Conservation (phyloP, 2,888 invertebrate species). For the Machimus rusticus region DNA sequence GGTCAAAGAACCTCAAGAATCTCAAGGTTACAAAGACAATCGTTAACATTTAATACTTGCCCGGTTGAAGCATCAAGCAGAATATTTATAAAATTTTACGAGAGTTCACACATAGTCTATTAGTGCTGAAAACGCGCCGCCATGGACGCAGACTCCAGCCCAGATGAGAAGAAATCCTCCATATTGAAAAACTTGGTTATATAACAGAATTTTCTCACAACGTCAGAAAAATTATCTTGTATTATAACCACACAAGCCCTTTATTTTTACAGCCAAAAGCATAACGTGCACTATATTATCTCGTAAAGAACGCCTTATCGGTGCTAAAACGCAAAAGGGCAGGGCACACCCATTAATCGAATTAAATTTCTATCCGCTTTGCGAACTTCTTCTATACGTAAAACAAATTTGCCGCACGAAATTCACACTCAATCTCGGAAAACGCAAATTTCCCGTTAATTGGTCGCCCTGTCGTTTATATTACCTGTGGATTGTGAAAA, state of each 20-base stretch:
- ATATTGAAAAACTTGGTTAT: constrained; percentile 44
- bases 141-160: constrained; percentile 46
- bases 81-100: not conserved
- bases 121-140: not conserved
- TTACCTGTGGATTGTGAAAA: constrained; percentile 45
- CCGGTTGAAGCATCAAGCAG: not conserved
- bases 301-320: not conserved
- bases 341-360: constrained; percentile 42
- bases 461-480: constrained; percentile 41
- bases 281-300: not conserved
- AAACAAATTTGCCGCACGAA: constrained; percentile 7
- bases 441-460: constrained; percentile 33
- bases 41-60: not conserved
- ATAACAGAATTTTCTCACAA: constrained; percentile 18
- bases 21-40: not conserved
- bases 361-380: not conserved
- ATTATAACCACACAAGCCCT: not conserved
- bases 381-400: not conserved
- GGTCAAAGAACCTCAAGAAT: not conserved
- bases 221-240: not conserved
- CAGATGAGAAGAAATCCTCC: constrained; percentile 43
- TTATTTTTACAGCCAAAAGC: not conserved
- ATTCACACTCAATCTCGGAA: constrained; percentile 12
- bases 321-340: not conserved
- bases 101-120: not conserved